These are phyloP conservation scores for Callaeas wilsoni DNA, from an alignment of 2,113 vertebrate species.

Conservation along the genomic window DNA sequence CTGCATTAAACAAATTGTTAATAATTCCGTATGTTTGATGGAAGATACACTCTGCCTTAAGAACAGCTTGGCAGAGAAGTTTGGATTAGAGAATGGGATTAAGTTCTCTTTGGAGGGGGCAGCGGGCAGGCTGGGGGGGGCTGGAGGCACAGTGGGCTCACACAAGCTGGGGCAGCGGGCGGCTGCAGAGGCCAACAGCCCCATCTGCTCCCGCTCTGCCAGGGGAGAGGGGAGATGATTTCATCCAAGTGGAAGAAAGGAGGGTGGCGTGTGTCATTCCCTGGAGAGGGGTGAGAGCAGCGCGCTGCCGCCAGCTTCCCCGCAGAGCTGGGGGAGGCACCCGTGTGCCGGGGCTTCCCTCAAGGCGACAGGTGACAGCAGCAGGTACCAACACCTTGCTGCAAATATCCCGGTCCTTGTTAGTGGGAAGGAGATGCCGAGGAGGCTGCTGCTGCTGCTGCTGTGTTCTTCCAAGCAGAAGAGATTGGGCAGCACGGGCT, in stretches of 20 bases:
- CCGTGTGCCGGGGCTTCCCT: neutral
- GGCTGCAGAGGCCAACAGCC: neutral
- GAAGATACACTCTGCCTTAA: accelerated
- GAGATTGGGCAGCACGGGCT: neutral
- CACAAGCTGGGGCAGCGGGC: neutral
- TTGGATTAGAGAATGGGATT: neutral
- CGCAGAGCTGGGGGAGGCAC: neutral
- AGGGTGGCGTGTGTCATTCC: neutral
- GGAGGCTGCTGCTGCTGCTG: neutral
- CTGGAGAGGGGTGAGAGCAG: neutral
- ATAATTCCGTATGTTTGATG: neutral
- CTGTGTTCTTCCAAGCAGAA: neutral
- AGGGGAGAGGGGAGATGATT: neutral
- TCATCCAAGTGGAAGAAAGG: neutral
- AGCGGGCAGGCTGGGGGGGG: neutral
- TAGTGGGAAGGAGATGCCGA: accelerated
- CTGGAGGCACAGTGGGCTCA: neutral
- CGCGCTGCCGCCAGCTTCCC: neutral
- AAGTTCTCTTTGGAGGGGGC: neutral
- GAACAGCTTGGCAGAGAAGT: neutral
- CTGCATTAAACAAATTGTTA: accelerated
- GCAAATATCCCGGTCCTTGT: neutral
- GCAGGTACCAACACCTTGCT: neutral
- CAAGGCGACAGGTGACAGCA: neutral
- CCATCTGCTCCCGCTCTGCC: slow-evolving; percentile 9